Evolutionary conservation across 2,888 invertebrate species (phyloP).

Genomic region (Apomyelois bistriatella): DNA sequence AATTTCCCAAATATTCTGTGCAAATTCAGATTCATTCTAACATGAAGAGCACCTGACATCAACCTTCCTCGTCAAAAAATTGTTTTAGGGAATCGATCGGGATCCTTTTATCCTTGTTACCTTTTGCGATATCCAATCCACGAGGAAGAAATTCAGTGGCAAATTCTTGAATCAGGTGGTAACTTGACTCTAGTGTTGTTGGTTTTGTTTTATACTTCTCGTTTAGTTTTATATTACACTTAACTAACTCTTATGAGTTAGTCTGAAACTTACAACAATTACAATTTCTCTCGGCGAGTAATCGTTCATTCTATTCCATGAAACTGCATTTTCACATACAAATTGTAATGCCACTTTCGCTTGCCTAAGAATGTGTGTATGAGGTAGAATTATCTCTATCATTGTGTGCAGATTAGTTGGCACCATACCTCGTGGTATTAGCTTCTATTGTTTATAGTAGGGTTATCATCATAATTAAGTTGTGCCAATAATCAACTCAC

Average conservation of each 20-base stretch:
- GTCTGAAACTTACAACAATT: constrained; percentile 4
- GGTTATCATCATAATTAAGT: constrained; percentile 13
- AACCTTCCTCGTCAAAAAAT: too few species aligned
- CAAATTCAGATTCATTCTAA: too few species aligned
- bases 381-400: constrained; percentile 43
- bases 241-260: neutral
- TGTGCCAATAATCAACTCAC: constrained; percentile 1
- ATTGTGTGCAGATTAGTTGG: constrained; percentile 61
- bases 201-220: neutral
- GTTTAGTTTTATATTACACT: neutral
- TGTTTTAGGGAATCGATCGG: too few species aligned
- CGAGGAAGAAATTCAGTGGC: too few species aligned
- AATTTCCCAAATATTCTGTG: too few species aligned
- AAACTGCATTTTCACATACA: constrained; percentile 61
- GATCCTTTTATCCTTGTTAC: too few species aligned
- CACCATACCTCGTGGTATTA: constrained; percentile 24
- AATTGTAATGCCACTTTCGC: constrained; percentile 66
- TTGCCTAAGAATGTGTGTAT: constrained; percentile 40
- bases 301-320: constrained; percentile 45
- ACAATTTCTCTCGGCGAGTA: constrained; percentile 29
- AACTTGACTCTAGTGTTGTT: neutral
- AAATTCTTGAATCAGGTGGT: too few species aligned
- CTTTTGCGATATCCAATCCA: too few species aligned
- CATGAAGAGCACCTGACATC: too few species aligned
- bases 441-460: constrained; percentile 32